Evolutionary conservation across 2,888 invertebrate species (phyloP), one percentile per base, ranked within the genome.

Genomic region (Labia minor): DNA sequence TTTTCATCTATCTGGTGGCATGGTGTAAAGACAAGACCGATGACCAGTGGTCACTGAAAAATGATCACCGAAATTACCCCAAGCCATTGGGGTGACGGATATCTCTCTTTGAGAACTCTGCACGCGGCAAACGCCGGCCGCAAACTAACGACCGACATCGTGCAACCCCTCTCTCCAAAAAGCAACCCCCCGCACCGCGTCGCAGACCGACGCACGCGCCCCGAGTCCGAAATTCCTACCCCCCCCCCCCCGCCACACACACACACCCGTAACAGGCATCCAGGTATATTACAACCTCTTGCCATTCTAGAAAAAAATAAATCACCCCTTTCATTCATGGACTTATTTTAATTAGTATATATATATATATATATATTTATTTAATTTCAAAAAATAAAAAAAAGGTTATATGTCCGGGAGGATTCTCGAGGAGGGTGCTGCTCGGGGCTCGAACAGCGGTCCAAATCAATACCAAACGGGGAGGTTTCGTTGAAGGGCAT

Each of bases 71-170:
- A 11, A 49, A 49, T 14, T 49, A 49, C n/a, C 49, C 49, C 14
- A 49, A 16, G 49, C 49, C 49, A 49, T 49, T 49, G 49, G 16
- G 49, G 49, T n/a, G 49, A 26, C 26, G 3, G 26, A 26, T 26
- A 26, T 26, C 26, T 26, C 26, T 8, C 26, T 8, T 26, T 3
- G 4, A 26, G 26, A 16, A 49, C 14, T 49, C 6, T 49, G 4
- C 49, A 49, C 49, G 49, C 49, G 49, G 49, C 49, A 49, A 49
- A 49, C 49, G 49, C 49, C 49, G 49, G 49, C 49, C 49, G 49
- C 49, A 49, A 14, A 49, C 49, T 49, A 49, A 49, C 49, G 49
- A 49, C 49, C 49, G 26, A 26, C 26, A 26, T 26, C 26, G 26
- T 26, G 26, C 26, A 26, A 3, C 26, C 26, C 26, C 26, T 26